Percentiles rank a stretch among this genome's conserved stretches.
These are phyloP conservation scores for Melospiza georgiana DNA, from an alignment of 2,113 vertebrate genomes.

Conservation along the genomic window DNA sequence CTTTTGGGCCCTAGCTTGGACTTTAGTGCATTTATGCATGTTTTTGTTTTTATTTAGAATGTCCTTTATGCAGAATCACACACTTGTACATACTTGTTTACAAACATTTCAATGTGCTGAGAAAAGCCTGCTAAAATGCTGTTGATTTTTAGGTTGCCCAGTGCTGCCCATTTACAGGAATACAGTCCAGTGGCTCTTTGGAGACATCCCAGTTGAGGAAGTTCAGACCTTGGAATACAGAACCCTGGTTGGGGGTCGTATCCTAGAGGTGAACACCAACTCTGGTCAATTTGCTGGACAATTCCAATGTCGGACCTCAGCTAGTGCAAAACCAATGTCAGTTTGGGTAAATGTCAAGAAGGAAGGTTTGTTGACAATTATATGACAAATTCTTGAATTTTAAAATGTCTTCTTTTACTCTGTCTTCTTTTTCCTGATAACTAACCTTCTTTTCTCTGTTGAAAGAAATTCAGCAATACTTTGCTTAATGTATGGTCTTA, in stretches of 20 bases:
- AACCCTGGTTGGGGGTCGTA: constrained; percentile 73
- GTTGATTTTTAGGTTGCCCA: constrained; percentile 70
- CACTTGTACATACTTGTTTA: fast-evolving
- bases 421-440: not conserved
- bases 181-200: constrained; percentile 75
- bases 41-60: not conserved
- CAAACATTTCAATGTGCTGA: not conserved
- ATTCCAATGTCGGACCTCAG: constrained; percentile 73
- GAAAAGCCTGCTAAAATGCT: not conserved
- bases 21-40: not conserved
- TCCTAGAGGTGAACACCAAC: constrained; percentile 81
- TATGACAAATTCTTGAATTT: constrained; percentile 50
- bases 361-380: constrained; percentile 75
- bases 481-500: not conserved
- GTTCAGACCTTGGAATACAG: constrained; percentile 62
- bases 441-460: not conserved
- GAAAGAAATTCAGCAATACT: not conserved
- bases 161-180: constrained; percentile 69
- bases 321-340: constrained; percentile 67
- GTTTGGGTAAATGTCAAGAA: constrained; percentile 80
- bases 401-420: not conserved
- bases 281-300: constrained; percentile 72
- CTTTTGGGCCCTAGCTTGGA: not conserved
- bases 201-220: constrained; percentile 71
- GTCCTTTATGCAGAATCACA: not conserved